Percentiles rank a stretch among this genome's conserved stretches.
These are phyloP conservation scores for Xylocopa sonorina DNA, from an alignment of 1,140 invertebrate genomes.

Conservation along the genomic window DNA sequence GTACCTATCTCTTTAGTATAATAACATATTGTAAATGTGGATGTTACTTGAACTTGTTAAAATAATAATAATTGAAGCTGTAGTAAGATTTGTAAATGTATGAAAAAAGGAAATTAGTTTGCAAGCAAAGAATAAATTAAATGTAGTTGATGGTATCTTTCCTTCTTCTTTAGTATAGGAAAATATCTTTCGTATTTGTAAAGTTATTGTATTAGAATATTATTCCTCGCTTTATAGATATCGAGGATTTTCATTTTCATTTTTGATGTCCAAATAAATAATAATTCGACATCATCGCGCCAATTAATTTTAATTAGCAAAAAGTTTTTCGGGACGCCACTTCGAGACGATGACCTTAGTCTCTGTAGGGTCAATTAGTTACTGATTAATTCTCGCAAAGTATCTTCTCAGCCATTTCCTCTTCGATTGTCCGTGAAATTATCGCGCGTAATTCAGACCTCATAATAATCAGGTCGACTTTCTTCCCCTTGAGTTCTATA, in stretches of 20 bases:
- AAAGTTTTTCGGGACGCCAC: slow-evolving; percentile 32
- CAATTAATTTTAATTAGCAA: slow-evolving; percentile 55
- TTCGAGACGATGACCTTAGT: slow-evolving; percentile 63
- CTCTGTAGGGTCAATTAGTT: slow-evolving; percentile 68
- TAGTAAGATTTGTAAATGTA: too few relatives aligned
- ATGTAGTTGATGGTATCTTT: too few relatives aligned
- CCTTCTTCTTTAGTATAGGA: too few relatives aligned
- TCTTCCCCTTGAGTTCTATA: slow-evolving; percentile 57
- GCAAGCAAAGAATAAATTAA: too few relatives aligned
- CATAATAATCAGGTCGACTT: slow-evolving; percentile 64
- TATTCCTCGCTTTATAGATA: background rate
- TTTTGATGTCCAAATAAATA: background rate
- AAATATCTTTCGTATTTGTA: too few relatives aligned
- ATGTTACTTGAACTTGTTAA: too few relatives aligned
- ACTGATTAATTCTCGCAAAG: slow-evolving; percentile 68
- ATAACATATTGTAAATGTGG: too few relatives aligned
- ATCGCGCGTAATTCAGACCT: slow-evolving; percentile 66
- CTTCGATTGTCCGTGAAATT: slow-evolving; percentile 73
- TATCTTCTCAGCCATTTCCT: slow-evolving; percentile 61
- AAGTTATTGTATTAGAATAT: too few relatives aligned
- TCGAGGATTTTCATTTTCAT: background rate
- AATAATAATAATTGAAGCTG: too few relatives aligned
- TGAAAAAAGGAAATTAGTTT: too few relatives aligned
- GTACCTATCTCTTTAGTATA: too few relatives aligned
- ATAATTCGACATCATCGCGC: slow-evolving; percentile 2